Base-by-base conservation (phyloP, 1,140 invertebrate species). In the Anastatus disparis region DNA sequence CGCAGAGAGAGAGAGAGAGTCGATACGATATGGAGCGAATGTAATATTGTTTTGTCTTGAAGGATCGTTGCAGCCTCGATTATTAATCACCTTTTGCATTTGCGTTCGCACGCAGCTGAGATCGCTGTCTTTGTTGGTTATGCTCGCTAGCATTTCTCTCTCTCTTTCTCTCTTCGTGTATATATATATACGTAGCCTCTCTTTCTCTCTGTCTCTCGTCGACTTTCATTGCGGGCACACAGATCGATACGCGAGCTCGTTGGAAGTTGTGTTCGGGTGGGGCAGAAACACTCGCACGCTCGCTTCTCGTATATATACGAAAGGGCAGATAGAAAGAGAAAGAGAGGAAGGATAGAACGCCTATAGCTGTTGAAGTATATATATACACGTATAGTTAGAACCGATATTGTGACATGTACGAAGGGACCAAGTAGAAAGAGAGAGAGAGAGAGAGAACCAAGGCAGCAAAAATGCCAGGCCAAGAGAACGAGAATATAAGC, bases 31-130 rank as follows among this genome's bases (percentile, higher is more conserved):
- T 52, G 56, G 44, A 55, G 72, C 50, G 52, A 63, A 73, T 56
- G 72, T 10, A n/a, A 61, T 59, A 58, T 27, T 50, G 61, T 52
- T n/a, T 20, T 22, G 50, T 27, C 46, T 58, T 67, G 61, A 50
- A 67, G 66, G 55, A 44, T 61, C 59, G 56, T 56, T 66, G 66
- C 44, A 52, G 61, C 72, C 58, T 63, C 65, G 66, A 70, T 70
- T 66, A 56, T 59, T 67, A 67, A 68, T 65, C 46, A 72, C 55
- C 20, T 29, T 67, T 55, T 48, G 29, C 31, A 17, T 26, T 61
- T 58, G 44, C 46, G n/a, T n/a, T n/a, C n/a, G 35, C 46, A 66
- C 40, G 53, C 58, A 52, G 62, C 56, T 38, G 40, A 62, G 59
- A 55, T 62, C 27, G 58, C 27, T 9, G 44, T 48, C 2, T 46